phyloP scores from a whole-genome alignment of 2,113 vertebrate species.

The Vicugna pacos region DNA sequence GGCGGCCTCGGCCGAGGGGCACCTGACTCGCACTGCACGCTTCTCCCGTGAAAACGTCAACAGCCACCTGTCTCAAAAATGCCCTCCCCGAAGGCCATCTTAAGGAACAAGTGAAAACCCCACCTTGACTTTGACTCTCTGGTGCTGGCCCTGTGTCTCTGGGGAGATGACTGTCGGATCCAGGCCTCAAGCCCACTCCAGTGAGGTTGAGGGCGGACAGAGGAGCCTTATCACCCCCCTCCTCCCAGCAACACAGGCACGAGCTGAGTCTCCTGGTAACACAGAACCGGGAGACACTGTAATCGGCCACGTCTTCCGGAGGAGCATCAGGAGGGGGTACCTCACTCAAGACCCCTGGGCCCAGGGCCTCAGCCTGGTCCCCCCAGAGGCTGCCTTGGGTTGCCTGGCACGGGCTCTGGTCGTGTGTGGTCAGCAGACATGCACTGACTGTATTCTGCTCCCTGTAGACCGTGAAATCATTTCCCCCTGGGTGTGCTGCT shows the following conservation, averaged over 20 bases:
- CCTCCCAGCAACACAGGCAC: background rate
- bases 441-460: background rate
- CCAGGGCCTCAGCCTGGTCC: background rate
- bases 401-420: background rate
- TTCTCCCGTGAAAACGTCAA: background rate
- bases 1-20: background rate
- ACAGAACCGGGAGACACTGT: background rate
- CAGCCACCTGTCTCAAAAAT: background rate
- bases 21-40: fast-evolving
- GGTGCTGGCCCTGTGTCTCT: background rate
- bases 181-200: fast-evolving
- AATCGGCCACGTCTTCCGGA: background rate
- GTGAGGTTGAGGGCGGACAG: background rate
- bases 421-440: background rate
- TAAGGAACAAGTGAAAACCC: background rate
- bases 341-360: background rate
- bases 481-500: background rate
- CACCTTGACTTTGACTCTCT: background rate
- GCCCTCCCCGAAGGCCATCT: background rate
- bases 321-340: background rate
- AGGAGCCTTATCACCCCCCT: background rate
- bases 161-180: background rate
- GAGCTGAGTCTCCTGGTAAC: background rate
- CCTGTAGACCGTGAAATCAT: background rate
- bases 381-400: background rate